A percentile compares a stretch with the other conserved stretches of the same genome.
Evolutionary conservation across 2,888 invertebrate genomes (phyloP).

Genomic region (Drosophila helvetica): DNA sequence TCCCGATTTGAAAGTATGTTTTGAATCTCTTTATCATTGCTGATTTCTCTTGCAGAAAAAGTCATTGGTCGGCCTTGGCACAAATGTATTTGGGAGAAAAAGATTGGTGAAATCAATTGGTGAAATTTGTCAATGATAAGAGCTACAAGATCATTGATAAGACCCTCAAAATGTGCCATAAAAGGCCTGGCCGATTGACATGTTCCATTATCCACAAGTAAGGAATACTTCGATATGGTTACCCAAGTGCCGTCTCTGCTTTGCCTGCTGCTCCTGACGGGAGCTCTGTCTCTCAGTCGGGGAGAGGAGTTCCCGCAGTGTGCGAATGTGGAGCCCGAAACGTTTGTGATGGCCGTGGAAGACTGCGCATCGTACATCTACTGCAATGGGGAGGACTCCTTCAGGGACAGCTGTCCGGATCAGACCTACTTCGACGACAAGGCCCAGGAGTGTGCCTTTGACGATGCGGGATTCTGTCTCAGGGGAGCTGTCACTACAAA

Average conservation of each 20-base stretch:
- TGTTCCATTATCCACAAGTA: background rate
- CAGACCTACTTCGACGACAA: constrained; percentile 69
- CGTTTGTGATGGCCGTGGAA: constrained; percentile 60
- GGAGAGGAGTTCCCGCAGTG: constrained; percentile 67
- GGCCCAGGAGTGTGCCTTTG: constrained; percentile 66
- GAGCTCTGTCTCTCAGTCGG: background rate
- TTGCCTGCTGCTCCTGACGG: constrained; percentile 41
- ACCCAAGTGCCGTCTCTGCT: constrained; percentile 9
- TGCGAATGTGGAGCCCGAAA: constrained; percentile 38
- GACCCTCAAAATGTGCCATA: constrained; percentile 32
- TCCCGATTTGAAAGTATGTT: background rate
- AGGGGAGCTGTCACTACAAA: background rate
- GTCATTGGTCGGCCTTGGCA: constrained; percentile 41
- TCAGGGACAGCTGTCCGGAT: constrained; percentile 67
- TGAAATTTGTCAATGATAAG: constrained; percentile 16
- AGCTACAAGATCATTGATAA: constrained; percentile 25
- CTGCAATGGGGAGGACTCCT: constrained; percentile 67
- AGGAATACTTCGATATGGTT: constrained; percentile 5
- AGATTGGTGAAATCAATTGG: constrained; percentile 16
- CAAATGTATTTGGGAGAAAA: constrained; percentile 13
- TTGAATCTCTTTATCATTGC: background rate
- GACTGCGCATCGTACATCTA: constrained; percentile 75
- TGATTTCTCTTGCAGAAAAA: background rate
- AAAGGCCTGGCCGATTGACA: constrained; percentile 3
- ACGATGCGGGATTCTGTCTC: constrained; percentile 62